Evolutionary conservation across 1,140 invertebrate genomes (phyloP).

Genomic region (Micrasema longulum): DNA sequence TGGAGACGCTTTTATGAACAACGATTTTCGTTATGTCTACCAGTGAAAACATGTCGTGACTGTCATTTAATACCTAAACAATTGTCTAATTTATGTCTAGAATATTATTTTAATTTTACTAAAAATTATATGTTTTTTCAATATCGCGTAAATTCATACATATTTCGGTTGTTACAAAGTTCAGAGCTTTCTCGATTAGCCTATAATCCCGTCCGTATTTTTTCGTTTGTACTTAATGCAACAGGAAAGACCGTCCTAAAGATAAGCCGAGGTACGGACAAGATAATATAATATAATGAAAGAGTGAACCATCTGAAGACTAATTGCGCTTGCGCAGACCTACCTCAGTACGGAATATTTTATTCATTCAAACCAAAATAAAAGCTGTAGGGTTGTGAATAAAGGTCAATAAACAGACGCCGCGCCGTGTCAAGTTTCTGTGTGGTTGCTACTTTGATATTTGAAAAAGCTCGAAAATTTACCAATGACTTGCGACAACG

Average conservation of each 20-base stretch:
- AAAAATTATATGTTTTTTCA: no score
- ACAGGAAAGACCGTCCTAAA: constrained; percentile 15
- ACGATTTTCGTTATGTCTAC: no score
- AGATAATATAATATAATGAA: constrained; percentile 12
- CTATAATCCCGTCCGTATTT: constrained; percentile 26
- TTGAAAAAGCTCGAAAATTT: no score
- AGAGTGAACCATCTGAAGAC: constrained; percentile 21
- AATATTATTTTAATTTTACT: no score
- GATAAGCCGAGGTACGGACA: constrained; percentile 8
- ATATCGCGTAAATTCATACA: background rate
- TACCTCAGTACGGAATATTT: constrained; percentile 1
- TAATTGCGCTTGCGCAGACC: constrained; percentile 28
- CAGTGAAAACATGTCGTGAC: no score
- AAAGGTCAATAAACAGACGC: background rate
- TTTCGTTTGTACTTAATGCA: constrained; percentile 24
- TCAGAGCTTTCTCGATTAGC: background rate
- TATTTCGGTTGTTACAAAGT: background rate
- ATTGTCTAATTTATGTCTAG: no score
- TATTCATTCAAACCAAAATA: constrained; percentile 1
- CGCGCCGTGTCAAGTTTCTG: no score
- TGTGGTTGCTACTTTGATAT: no score
- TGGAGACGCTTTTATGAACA: no score
- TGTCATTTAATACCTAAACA: no score
- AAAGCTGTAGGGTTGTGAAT: background rate
- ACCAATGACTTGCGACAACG: no score